Evolutionary conservation across 2,888 invertebrate species (phyloP).

Genomic region (Seira sanloemensis): DNA sequence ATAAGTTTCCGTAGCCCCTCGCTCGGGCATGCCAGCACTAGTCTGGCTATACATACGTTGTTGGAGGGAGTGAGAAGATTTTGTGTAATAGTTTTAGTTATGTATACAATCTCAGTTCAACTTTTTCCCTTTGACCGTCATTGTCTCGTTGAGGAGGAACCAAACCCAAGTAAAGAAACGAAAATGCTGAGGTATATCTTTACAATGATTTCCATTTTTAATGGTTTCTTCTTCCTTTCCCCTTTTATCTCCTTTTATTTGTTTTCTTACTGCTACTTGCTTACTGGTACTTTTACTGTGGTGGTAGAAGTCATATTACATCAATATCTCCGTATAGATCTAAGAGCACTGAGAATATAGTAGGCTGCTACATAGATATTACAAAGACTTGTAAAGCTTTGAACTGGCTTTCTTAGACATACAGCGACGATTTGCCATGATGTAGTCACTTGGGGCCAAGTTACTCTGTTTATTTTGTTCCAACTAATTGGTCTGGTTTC

Average conservation of each 20-base stretch:
- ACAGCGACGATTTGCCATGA: slow-evolving; percentile 33
- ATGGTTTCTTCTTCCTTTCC: slow-evolving; percentile 60
- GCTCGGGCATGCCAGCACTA: too few relatives aligned
- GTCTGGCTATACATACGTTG: neutral
- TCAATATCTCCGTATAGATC: neutral
- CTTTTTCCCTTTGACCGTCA: slow-evolving; percentile 25
- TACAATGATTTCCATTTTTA: slow-evolving; percentile 61
- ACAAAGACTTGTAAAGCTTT: neutral
- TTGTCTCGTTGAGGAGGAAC: slow-evolving; percentile 12
- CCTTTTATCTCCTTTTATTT: slow-evolving; percentile 15
- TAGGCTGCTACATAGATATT: neutral
- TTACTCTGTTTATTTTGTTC: slow-evolving; percentile 65
- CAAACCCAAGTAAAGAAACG: neutral
- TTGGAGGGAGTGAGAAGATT: neutral
- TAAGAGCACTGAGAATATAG: neutral
- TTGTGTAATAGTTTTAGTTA: slow-evolving; percentile 7
- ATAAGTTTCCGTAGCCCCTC: too few relatives aligned
- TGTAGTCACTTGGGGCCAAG: slow-evolving; percentile 63
- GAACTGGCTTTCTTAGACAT: slow-evolving; percentile 21
- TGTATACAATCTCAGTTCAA: slow-evolving; percentile 20
- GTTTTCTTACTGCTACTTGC: slow-evolving; percentile 21
- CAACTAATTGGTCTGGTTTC: slow-evolving; percentile 69
- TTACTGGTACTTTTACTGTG: slow-evolving; percentile 7
- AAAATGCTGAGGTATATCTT: slow-evolving; percentile 1
- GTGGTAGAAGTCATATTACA: neutral